Base-by-base conservation (phyloP, 2,888 invertebrate species). In the Nineta flava region DNA sequence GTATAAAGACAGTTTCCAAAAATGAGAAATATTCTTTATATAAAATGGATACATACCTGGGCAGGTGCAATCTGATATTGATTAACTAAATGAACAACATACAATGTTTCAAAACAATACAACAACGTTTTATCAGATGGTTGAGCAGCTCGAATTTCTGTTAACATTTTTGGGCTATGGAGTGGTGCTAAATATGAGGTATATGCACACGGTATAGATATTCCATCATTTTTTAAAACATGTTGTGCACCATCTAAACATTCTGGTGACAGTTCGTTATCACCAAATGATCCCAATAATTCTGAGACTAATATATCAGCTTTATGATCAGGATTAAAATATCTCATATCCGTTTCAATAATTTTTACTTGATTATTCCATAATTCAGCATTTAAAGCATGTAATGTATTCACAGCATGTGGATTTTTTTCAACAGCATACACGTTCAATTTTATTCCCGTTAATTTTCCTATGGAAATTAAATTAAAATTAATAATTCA, bases 391-490 rank as follows among this genome's bases (percentile, higher is more conserved):
- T 83, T 80, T 59, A 86, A 75, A 10, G 84, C 81, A 41, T 78
- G 76, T 17, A 91, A 68, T 55, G 92, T 90, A 46, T 88, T 81
- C 38, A 96, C 80, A 32, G 99, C 97, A 69, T 90, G 93, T 0
- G 93, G 90, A 73, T 99, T 99, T 66, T 99, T 99, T 67, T 99
- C 99, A 5, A 99, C 87, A 7, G 95, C 96, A 66, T 91, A 92
- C 9, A 97, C 75, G 65, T 83, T 83, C 3, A 94, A 76, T 65
- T 78, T 76, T 26, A 79, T 73, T 35, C 79, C 74, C 0, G 87
- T 79, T 55, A 81, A 75, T 56, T 77, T 61, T 1, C 67, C 53
- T 38, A 15, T 7, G 12, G 75, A 71, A 12, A 46, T 13, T 16
- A 42, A 32, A 46, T 19, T 46, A n/a, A 13, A 19, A 7, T 19